These are phyloP conservation scores for Hydropotes inermis DNA, from an alignment of 2,113 vertebrate genomes.

Conservation along the genomic window DNA sequence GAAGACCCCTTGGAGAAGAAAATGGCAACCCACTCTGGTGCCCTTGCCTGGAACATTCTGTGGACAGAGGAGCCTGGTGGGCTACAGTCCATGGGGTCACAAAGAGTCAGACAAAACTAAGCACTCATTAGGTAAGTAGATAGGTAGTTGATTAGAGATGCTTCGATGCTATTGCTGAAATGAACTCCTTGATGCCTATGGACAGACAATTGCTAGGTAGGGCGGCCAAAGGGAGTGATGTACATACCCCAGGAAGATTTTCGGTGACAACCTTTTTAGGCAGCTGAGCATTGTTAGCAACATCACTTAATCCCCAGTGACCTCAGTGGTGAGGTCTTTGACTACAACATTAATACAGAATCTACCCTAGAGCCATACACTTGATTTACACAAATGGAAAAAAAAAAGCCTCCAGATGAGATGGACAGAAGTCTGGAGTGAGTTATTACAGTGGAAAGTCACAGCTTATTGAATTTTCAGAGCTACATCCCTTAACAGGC, in stretches of 20 bases:
- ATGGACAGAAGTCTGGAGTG: background rate
- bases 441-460: background rate
- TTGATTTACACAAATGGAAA: background rate
- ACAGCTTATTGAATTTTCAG: background rate
- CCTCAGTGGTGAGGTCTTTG: background rate
- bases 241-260: background rate
- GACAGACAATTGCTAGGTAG: background rate
- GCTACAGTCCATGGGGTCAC: background rate
- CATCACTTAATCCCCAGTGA: background rate
- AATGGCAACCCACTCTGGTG: background rate
- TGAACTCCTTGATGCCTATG: background rate
- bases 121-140: background rate
- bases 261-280: background rate
- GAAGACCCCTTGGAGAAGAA: background rate
- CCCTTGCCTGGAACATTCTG: background rate
- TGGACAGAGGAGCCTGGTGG: background rate
- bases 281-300: background rate
- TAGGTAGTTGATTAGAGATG: background rate
- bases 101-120: background rate
- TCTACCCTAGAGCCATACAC: no score
- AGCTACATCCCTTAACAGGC: background rate
- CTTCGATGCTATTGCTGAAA: background rate
- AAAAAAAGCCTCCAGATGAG: background rate
- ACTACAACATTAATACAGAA: background rate
- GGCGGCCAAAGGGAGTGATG: background rate